phyloP scores from a whole-genome alignment of 2,888 invertebrate genomes.

The Alloplasta piceator region DNA sequence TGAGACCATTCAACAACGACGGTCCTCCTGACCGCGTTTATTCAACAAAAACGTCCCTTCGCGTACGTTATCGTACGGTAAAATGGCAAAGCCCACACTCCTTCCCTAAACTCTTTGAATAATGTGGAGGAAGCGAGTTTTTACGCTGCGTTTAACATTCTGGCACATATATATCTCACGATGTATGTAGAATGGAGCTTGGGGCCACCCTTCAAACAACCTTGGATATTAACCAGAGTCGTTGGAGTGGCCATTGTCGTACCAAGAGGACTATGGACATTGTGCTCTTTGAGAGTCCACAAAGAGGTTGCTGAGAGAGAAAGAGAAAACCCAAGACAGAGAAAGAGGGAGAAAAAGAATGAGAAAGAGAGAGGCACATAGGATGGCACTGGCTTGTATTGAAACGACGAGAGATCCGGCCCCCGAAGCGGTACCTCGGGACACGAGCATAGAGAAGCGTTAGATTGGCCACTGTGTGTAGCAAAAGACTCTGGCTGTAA shows the following conservation, averaged over 20 bases:
- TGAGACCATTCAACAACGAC: too few species aligned
- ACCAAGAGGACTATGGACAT: slow-evolving; percentile 76
- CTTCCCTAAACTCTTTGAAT: slow-evolving; percentile 5
- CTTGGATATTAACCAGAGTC: slow-evolving; percentile 79
- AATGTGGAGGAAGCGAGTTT: slow-evolving; percentile 13
- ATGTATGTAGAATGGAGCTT: slow-evolving; percentile 30
- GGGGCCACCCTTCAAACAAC: slow-evolving; percentile 77
- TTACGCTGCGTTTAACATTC: slow-evolving; percentile 4
- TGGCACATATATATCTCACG: slow-evolving; percentile 19
- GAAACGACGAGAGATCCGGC: slow-evolving; percentile 52
- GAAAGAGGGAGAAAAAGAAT: slow-evolving; percentile 29
- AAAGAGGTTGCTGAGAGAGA: slow-evolving; percentile 66
- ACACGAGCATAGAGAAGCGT: slow-evolving; percentile 68
- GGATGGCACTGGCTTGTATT: slow-evolving; percentile 54
- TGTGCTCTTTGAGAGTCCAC: slow-evolving; percentile 79
- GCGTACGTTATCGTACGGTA: not conserved
- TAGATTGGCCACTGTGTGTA: slow-evolving; percentile 73
- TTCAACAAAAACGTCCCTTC: not conserved
- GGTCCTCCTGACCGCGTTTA: not conserved
- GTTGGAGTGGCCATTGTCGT: slow-evolving; percentile 78
- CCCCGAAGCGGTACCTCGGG: slow-evolving; percentile 40
- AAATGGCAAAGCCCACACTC: not conserved
- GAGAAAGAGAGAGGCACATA: slow-evolving; percentile 24
- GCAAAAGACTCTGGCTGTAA: slow-evolving; percentile 18
- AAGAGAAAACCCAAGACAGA: slow-evolving; percentile 12